These are phyloP conservation scores for Onychorhynchus coronatus DNA, from an alignment of 2,113 vertebrate species.

Conservation along the genomic window DNA sequence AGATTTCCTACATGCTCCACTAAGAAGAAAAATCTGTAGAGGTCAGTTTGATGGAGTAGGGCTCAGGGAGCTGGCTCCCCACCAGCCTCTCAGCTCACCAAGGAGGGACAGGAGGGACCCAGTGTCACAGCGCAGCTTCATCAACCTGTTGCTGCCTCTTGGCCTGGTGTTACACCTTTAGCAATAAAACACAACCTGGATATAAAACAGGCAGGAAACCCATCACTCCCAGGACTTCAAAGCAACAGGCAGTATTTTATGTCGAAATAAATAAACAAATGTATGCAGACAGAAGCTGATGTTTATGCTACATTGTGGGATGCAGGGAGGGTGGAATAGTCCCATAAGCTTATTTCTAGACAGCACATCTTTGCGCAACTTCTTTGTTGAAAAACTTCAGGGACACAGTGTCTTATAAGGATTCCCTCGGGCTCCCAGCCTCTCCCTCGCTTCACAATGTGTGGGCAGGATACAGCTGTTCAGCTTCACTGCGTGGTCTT, in stretches of 20 bases:
- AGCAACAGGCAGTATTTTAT: not conserved
- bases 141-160: not conserved
- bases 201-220: not conserved
- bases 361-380: not conserved
- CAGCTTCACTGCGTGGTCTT: slow-evolving; percentile 32
- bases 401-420: not conserved
- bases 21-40: not conserved
- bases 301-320: not conserved
- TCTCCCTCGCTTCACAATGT: slow-evolving; percentile 44
- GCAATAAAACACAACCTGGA: not conserved
- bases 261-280: slow-evolving; percentile 42
- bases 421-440: slow-evolving; percentile 34
- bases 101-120: not conserved
- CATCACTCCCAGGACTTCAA: slow-evolving; percentile 16
- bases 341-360: not conserved
- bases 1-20: not conserved
- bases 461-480: slow-evolving; percentile 67
- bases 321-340: not conserved
- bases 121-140: fast-evolving
- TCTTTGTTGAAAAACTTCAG: slow-evolving; percentile 41
- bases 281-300: not conserved
- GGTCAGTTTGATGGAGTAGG: not conserved
- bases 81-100: not conserved
- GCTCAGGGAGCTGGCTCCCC: not conserved
- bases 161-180: not conserved